These are phyloP conservation scores for Eucriotettix oculatus DNA, from an alignment of 2,888 invertebrate genomes.

Conservation along the genomic window DNA sequence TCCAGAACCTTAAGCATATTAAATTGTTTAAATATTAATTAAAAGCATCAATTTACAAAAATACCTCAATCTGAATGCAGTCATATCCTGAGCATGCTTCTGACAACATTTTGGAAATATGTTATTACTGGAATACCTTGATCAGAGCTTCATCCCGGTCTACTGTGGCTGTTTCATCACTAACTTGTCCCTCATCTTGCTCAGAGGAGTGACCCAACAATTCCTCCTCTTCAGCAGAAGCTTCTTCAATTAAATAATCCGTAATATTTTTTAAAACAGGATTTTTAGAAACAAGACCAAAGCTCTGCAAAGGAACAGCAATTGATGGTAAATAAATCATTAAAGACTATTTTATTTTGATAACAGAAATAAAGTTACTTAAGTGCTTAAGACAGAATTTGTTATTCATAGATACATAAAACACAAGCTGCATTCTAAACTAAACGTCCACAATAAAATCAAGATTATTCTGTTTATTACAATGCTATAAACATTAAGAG, in stretches of 20 bases:
- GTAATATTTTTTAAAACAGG: constrained; percentile 93
- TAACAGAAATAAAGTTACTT: too few species aligned
- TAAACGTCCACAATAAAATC: too few species aligned
- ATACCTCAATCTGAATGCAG: too few species aligned
- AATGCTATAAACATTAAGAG: too few species aligned
- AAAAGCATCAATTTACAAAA: too few species aligned
- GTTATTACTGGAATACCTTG: constrained; percentile 34
- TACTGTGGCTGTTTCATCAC: constrained; percentile 30
- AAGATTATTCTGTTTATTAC: too few species aligned
- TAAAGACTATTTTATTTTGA: too few species aligned
- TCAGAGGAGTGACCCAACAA: constrained; percentile 48
- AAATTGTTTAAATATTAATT: not conserved
- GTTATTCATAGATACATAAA: too few species aligned
- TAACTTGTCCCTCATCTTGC: constrained; percentile 32
- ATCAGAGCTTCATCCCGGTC: constrained; percentile 57
- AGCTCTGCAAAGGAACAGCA: constrained; percentile 27
- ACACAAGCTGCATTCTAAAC: too few species aligned
- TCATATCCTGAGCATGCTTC: too few species aligned
- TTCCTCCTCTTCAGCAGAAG: constrained; percentile 95
- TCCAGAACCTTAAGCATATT: constrained; percentile 34
- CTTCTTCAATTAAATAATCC: constrained; percentile 94
- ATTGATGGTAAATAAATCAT: not conserved
- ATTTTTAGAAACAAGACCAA: constrained; percentile 67
- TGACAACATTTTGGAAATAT: too few species aligned
- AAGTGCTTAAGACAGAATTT: too few species aligned